Evolutionary conservation across 2,113 vertebrate genomes (phyloP).

Genomic region (Suncus etruscus): DNA sequence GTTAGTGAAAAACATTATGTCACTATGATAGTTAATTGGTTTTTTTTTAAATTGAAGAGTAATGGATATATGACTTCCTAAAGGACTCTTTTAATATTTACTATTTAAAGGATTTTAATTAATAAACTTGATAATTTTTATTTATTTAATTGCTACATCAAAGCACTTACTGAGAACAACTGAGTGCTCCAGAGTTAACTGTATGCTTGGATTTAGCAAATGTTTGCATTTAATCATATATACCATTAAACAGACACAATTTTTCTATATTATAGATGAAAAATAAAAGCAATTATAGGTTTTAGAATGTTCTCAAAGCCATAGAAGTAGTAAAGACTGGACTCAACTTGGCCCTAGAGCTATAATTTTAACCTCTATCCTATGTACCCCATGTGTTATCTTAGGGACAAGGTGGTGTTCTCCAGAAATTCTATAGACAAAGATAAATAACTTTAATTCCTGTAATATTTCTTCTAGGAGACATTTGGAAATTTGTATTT

Average conservation of each 20-base stretch:
- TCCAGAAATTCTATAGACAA: not conserved
- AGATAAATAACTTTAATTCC: not conserved
- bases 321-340: not conserved
- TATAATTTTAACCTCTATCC: not conserved
- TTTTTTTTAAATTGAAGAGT: slow-evolving; percentile 36
- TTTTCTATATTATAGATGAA: not conserved
- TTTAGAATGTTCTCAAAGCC: not conserved
- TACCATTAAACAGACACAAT: not conserved
- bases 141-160: not conserved
- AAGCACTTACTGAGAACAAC: not conserved
- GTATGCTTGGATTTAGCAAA: not conserved
- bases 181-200: not conserved
- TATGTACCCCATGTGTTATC: not conserved
- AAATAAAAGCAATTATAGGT: slow-evolving; percentile 24
- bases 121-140: not conserved
- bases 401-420: not conserved
- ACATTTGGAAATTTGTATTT: not conserved
- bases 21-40: not conserved
- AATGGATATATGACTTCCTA: not conserved
- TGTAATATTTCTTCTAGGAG: not conserved
- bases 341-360: not conserved
- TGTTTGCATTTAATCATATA: not conserved
- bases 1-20: not conserved
- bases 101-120: not conserved
- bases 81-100: not conserved